Evolutionary conservation across 2,113 vertebrate genomes (phyloP).

Genomic region (Pedetes capensis): DNA sequence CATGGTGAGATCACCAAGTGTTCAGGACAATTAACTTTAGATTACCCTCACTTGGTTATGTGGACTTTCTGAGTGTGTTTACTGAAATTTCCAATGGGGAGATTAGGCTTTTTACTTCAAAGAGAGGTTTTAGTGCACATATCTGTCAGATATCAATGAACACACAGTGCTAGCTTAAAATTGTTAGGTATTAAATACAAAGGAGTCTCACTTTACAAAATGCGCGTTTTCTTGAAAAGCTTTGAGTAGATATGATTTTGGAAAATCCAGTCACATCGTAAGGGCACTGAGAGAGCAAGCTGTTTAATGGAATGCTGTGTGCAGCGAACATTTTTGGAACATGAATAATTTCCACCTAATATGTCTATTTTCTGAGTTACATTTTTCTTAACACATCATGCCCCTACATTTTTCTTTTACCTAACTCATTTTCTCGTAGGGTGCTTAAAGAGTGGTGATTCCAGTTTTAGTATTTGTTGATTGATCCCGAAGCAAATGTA

Average conservation of each 20-base stretch:
- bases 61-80: conserved; percentile 7
- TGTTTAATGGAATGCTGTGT: conserved; percentile 46
- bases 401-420: conserved; percentile 1
- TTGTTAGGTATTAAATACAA: neutral
- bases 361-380: conserved; percentile 14
- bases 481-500: neutral
- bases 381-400: neutral
- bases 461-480: conserved; percentile 46
- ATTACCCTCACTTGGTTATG: neutral
- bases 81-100: conserved; percentile 4
- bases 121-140: neutral
- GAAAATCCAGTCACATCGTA: conserved; percentile 64
- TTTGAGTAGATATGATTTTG: conserved; percentile 46
- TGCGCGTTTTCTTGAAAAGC: conserved; percentile 45
- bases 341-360: neutral
- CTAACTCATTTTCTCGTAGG: neutral
- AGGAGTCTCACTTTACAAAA: conserved; percentile 43
- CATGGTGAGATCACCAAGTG: neutral
- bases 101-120: conserved; percentile 14
- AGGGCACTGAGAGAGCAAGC: conserved; percentile 40
- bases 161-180: neutral
- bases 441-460: neutral
- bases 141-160: conserved; percentile 29
- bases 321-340: neutral
- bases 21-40: neutral